Base-by-base conservation (phyloP, 2,113 vertebrate species). In the Canis aureus region DNA sequence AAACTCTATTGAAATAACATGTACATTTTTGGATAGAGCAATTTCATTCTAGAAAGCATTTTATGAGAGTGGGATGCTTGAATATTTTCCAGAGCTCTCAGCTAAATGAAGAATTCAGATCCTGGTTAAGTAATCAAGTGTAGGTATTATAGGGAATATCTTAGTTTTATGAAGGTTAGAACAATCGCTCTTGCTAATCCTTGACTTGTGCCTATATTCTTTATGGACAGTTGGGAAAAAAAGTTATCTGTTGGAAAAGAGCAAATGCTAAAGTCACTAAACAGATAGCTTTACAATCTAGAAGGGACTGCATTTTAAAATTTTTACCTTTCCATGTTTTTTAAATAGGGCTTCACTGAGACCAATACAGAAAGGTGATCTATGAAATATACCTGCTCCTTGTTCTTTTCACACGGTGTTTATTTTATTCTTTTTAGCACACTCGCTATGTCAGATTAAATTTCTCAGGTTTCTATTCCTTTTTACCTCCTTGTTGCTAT, bases 31-130 rank as follows among this genome's bases (percentile, higher is more conserved):
- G 57, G 32, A 67, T 67, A 85, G 81, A 66, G 55, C 8, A 69
- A 49, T 43, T 67, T 60, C 69, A 73, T 87, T 92, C n/a, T 64
- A 84, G 71, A 66, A 93, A 94, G 57, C 4, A 23, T 67, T 89
- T 95, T 80, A 76, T 76, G 51, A 60, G 51, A 95, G 17, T 74
- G 60, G 59, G 15, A 84, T 64, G 49, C 78, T 92, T 94, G 74
- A 92, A 86, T 95, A 43, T 83, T 96, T 96, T 84, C 89, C 60
- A 83, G 79, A 81, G 22, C 16, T 76, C 74, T 96, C 49, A 62
- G 35, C 69, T 85, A 84, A 83, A 71, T 66, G 57, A 82, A 43
- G 25, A 19, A 89, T 93, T 35, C 10, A 74, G 92, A 90, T 66
- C 6, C 20, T 69, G 32, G 20, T 89, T 81, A 88, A 83, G 12